Conservation (phyloP, 2,113 vertebrate species). For the Anhinga rufa region DNA sequence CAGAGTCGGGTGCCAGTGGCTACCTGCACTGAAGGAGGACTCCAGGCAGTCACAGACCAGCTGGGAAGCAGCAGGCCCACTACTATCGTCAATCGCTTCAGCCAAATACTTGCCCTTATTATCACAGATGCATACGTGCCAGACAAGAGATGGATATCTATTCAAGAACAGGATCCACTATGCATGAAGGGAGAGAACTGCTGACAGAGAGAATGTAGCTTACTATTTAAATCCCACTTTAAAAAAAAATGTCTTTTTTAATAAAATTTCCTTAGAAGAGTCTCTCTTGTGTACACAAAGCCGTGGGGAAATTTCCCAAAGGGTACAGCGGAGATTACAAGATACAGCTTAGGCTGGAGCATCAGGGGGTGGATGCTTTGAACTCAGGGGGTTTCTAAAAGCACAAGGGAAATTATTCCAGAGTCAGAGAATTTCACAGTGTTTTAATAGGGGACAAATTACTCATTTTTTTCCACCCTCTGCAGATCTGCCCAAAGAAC, state of each 20-base stretch:
- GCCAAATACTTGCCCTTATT: not conserved
- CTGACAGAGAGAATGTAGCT: not conserved
- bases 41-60: not conserved
- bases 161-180: not conserved
- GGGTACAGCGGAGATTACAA: slow-evolving; percentile 35
- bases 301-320: slow-evolving; percentile 55
- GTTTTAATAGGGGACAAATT: slow-evolving; percentile 47
- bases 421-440: not conserved
- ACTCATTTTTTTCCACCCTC: not conserved
- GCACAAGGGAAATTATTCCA: slow-evolving; percentile 30
- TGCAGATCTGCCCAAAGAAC: slow-evolving; percentile 27
- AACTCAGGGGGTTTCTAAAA: slow-evolving; percentile 34
- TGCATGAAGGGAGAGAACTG: not conserved
- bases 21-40: fast-evolving
- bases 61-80: not conserved
- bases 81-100: fast-evolving
- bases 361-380: slow-evolving; percentile 47
- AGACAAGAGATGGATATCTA: not conserved
- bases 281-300: slow-evolving; percentile 58
- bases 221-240: slow-evolving; percentile 1
- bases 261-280: slow-evolving; percentile 44
- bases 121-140: not conserved
- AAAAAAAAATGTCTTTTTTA: slow-evolving; percentile 1
- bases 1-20: fast-evolving
- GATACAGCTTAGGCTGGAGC: slow-evolving; percentile 36